Percentiles rank a stretch among this genome's conserved stretches.
These are phyloP conservation scores for Epinephelus moara DNA, from an alignment of 2,113 vertebrate species.

Conservation along the genomic window DNA sequence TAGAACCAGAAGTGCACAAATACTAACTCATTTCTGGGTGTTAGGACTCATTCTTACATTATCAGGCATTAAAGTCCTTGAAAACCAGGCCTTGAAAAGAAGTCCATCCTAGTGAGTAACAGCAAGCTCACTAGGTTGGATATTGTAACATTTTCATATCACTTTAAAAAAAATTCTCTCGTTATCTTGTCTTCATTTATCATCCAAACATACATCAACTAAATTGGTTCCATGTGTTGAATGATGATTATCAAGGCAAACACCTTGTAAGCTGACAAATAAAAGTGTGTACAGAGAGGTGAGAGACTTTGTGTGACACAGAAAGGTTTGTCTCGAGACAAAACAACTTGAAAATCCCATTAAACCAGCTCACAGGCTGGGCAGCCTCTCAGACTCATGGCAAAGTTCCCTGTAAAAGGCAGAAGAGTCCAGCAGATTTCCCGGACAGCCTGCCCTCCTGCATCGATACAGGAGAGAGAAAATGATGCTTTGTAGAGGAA, in stretches of 20 bases:
- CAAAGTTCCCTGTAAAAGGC: conserved; percentile 41
- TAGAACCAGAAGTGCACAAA: too few species aligned
- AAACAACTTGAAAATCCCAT: conserved; percentile 52
- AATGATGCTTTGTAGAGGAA: conserved; percentile 52
- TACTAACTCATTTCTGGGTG: too few species aligned
- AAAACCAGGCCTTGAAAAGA: background rate
- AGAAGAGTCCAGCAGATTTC: conserved; percentile 61
- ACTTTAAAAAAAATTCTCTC: background rate
- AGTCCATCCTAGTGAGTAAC: too few species aligned
- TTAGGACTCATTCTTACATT: too few species aligned
- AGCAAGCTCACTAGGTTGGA: background rate
- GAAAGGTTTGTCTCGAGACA: conserved; percentile 26
- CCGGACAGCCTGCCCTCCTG: conserved; percentile 51
- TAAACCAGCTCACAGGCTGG: conserved; percentile 35
- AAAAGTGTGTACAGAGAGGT: conserved; percentile 30
- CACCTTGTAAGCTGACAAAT: conserved; percentile 22
- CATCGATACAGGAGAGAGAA: conserved; percentile 63
- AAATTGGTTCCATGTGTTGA: background rate
- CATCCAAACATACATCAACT: background rate
- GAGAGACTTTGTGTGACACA: conserved; percentile 11
- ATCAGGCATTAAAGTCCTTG: background rate
- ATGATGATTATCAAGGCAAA: background rate
- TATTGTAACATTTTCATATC: background rate
- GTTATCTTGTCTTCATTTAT: background rate
- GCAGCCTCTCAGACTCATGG: conserved; percentile 38